phyloP scores from a whole-genome alignment of 2,113 vertebrate genomes.

The Neoarius graeffei region DNA sequence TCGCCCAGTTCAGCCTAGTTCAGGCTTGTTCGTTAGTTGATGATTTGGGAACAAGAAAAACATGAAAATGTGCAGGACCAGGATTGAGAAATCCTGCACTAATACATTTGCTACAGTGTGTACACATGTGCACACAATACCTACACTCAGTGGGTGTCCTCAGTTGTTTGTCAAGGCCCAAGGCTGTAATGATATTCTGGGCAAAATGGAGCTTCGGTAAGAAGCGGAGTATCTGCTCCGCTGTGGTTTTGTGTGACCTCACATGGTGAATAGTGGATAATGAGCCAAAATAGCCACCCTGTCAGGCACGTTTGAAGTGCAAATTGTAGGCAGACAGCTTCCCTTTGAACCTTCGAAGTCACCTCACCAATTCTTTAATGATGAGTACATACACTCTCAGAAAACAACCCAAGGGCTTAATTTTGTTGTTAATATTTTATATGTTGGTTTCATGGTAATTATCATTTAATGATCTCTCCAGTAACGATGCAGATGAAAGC shows the following conservation, averaged over 20 bases:
- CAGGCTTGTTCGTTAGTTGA: not conserved
- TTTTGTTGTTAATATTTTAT: constrained; percentile 49
- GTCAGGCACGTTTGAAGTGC: constrained; percentile 41
- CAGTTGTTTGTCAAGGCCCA: constrained; percentile 7
- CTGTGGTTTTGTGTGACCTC: constrained; percentile 49
- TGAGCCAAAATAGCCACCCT: constrained; percentile 43
- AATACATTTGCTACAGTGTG: not conserved
- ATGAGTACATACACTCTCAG: constrained; percentile 22
- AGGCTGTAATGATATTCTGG: constrained; percentile 10
- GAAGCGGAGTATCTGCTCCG: constrained; percentile 12
- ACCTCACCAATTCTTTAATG: constrained; percentile 47
- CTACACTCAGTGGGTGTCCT: constrained; percentile 1
- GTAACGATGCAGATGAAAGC: constrained; percentile 41
- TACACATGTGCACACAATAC: not conserved
- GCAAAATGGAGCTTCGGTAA: constrained; percentile 2
- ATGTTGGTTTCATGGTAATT: constrained; percentile 26
- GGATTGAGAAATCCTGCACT: not conserved
- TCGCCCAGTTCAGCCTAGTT: not conserved
- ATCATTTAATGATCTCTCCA: constrained; percentile 31
- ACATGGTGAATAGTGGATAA: constrained; percentile 49
- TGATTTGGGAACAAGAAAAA: not conserved
- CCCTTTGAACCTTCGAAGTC: constrained; percentile 54
- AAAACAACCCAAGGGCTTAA: constrained; percentile 38
- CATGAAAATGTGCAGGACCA: not conserved
- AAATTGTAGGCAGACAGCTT: constrained; percentile 47